phyloP scores from a whole-genome alignment of 2,797 vertebrate genomes.

The Orientallactaga sibirica region DNA sequence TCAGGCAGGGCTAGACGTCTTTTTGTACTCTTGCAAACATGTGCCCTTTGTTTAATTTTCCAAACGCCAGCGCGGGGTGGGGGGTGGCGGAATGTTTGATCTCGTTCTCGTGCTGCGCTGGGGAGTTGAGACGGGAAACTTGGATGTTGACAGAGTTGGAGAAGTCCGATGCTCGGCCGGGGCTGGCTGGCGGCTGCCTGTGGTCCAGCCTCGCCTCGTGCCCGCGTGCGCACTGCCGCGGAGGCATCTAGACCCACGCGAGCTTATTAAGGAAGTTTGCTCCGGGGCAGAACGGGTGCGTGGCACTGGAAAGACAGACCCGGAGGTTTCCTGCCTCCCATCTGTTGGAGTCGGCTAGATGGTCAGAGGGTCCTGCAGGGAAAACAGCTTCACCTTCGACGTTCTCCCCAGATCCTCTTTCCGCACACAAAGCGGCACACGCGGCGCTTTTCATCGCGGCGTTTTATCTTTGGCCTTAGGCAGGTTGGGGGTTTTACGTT shows the following conservation, averaged over 20 bases:
- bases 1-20: not conserved
- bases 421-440: not conserved
- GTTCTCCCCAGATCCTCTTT: not conserved
- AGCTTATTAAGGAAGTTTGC: constrained; percentile 59
- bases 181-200: not conserved
- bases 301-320: constrained; percentile 9
- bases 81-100: constrained; percentile 34
- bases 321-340: not conserved
- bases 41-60: constrained; percentile 73
- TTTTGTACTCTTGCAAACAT: constrained; percentile 57
- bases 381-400: constrained; percentile 48
- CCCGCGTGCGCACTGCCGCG: not conserved
- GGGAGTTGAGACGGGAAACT: constrained; percentile 47
- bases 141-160: constrained; percentile 41
- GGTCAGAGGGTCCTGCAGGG: not conserved
- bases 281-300: constrained; percentile 30
- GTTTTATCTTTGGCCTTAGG: constrained; percentile 25
- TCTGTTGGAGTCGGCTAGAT: not conserved
- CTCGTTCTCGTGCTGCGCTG: constrained; percentile 63
- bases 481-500: constrained; percentile 65
- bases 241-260: not conserved
- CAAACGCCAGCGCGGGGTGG: constrained; percentile 36
- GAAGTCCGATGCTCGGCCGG: constrained; percentile 45
- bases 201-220: not conserved
- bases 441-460: not conserved